A percentile compares a stretch with the other conserved stretches of the same genome.
phyloP scores from a whole-genome alignment of 2,797 vertebrate genomes.

The Pipistrellus nathusii region DNA sequence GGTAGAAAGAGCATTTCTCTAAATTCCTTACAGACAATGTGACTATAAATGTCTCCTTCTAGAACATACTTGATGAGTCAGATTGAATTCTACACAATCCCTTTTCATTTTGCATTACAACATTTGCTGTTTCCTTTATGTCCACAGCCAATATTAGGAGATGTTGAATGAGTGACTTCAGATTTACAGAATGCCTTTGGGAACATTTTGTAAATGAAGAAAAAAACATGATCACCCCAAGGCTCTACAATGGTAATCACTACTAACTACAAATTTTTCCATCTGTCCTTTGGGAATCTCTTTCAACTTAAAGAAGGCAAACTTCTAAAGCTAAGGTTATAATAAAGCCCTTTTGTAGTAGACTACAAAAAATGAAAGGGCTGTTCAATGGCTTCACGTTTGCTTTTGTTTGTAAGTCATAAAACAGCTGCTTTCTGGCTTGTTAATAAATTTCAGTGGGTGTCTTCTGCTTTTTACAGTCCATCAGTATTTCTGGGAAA shows the following conservation, averaged over 20 bases:
- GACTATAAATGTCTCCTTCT: conserved; percentile 61
- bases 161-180: conserved; percentile 44
- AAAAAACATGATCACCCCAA: conserved; percentile 52
- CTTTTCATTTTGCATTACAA: conserved; percentile 59
- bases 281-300: conserved; percentile 47
- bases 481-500: conserved; percentile 65
- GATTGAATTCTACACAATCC: conserved; percentile 37
- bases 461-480: conserved; percentile 63
- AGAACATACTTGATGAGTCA: conserved; percentile 45
- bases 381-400: conserved; percentile 48
- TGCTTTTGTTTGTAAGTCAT: conserved; percentile 63
- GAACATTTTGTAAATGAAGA: conserved; percentile 65
- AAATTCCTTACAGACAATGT: conserved; percentile 48
- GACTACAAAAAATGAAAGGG: conserved; percentile 25
- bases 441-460: conserved; percentile 71
- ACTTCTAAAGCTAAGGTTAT: conserved; percentile 56
- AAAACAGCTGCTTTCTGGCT: conserved; percentile 67
- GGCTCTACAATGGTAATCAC: conserved; percentile 42
- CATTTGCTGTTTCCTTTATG: conserved; percentile 61
- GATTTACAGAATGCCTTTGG: conserved; percentile 44
- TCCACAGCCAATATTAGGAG: background rate
- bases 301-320: conserved; percentile 56
- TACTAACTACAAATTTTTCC: conserved; percentile 61
- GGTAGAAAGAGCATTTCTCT: conserved; percentile 31
- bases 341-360: conserved; percentile 62